Base-by-base conservation (phyloP, 2,797 vertebrate genomes). In the Takifugu rubripes region DNA sequence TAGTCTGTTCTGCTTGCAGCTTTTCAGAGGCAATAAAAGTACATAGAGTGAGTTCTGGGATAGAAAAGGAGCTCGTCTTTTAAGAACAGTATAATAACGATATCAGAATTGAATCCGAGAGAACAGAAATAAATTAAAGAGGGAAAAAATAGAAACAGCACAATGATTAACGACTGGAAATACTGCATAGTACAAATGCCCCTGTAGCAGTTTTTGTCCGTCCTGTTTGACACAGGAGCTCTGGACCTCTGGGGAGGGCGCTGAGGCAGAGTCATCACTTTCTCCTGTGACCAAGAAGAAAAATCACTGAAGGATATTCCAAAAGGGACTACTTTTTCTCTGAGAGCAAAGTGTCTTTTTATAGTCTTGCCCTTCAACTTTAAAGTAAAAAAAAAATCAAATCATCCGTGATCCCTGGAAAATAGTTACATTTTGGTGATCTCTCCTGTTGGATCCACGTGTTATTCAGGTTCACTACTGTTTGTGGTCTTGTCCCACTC, bases 401-500 rank as follows among this genome's bases (percentile, higher is more conserved):
- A 79, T 75, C 64, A 74, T 72, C 66, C 77, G 52, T 74, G 69
- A 80, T 80, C 72, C 82, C 84, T 81, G 74, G 68, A 66, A 75
- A 79, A 64, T 74, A 68, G 64, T 61, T 64, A 77, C 61, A 68
- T 74, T 73, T 74, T 70, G 73, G 77, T 74, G 75, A 72, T 75
- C 78, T 64, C 71, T 75, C 57, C 59, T 60, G 52, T 53, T 67
- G 56, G 57, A 25, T 70, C 17, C 5, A n/a, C 3, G 25, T 43
- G 70, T 84, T 95, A 97, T 92, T 98, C 96, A 6, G 94, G 96
- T 92, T 94, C 96, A 84, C 96, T 96, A 90, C 94, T 96, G 86
- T 97, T 96, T 84, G 95, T 94, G 68, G 93, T 89, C 84, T 97
- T 98, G 70, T 99, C 97, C 97, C 97, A 99, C 64, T 95, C 94